These are phyloP conservation scores for Nomia melanderi DNA, from an alignment of 1,140 invertebrate species.

Conservation along the genomic window DNA sequence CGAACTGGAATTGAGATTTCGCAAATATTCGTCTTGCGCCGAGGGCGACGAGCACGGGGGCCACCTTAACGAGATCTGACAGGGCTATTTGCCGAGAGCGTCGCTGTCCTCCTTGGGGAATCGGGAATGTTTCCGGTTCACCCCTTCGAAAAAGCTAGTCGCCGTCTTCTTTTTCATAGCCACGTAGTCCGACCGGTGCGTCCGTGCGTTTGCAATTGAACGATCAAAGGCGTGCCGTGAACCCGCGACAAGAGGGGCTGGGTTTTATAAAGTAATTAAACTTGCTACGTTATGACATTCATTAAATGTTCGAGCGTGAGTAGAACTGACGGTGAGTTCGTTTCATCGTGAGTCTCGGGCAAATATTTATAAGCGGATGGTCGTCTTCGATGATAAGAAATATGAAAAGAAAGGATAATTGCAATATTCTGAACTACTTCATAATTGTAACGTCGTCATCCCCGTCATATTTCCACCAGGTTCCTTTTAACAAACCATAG, in stretches of 20 bases:
- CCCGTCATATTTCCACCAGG: no score
- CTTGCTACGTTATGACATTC: background rate
- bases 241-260: background rate
- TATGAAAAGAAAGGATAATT: background rate
- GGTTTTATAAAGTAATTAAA: conserved; percentile 15
- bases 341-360: background rate
- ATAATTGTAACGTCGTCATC: no score
- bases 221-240: conserved; percentile 12
- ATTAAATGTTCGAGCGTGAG: background rate
- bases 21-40: conserved; percentile 9
- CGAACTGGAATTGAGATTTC: conserved; percentile 26
- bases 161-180: background rate
- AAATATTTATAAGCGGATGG: background rate
- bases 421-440: no score
- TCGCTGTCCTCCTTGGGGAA: background rate
- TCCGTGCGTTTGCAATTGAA: background rate
- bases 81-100: conserved; percentile 3
- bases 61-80: conserved; percentile 7
- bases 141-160: background rate
- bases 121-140: background rate
- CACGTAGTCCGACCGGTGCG: background rate
- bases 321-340: background rate
- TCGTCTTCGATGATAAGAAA: background rate
- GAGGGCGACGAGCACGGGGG: background rate
- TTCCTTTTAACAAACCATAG: no score